These are phyloP conservation scores for Agelaius tricolor DNA, from an alignment of 2,113 vertebrate species.

Conservation along the genomic window DNA sequence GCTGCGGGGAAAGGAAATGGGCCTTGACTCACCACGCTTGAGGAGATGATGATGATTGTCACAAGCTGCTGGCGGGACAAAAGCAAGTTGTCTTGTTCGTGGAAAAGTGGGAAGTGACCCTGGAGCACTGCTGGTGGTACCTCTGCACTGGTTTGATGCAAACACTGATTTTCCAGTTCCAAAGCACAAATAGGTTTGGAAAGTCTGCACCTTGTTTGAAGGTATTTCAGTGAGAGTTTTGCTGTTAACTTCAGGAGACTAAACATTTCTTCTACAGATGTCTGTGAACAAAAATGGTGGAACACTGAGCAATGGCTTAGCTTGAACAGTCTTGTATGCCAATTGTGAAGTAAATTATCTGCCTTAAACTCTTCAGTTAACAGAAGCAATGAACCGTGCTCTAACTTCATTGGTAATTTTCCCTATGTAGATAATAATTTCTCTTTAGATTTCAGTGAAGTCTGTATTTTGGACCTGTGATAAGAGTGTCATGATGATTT, in stretches of 20 bases:
- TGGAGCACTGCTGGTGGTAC: rapidly evolving
- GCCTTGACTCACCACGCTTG: neutral
- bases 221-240: neutral
- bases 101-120: neutral
- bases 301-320: neutral
- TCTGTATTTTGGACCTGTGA: neutral
- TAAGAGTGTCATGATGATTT: neutral
- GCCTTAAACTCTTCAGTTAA: neutral
- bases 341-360: neutral
- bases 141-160: neutral
- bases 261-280: neutral
- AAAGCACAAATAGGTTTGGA: neutral
- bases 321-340: neutral
- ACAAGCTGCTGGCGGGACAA: neutral
- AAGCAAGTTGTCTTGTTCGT: neutral
- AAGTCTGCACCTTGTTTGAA: neutral
- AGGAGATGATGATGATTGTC: neutral
- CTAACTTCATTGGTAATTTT: neutral
- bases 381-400: neutral
- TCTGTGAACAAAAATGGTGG: neutral
- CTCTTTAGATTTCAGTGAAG: neutral
- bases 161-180: neutral
- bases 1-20: neutral
- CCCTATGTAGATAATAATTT: neutral
- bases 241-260: neutral